Conservation (phyloP, 2,797 vertebrate species). For the Semaprochilodus insignis region DNA sequence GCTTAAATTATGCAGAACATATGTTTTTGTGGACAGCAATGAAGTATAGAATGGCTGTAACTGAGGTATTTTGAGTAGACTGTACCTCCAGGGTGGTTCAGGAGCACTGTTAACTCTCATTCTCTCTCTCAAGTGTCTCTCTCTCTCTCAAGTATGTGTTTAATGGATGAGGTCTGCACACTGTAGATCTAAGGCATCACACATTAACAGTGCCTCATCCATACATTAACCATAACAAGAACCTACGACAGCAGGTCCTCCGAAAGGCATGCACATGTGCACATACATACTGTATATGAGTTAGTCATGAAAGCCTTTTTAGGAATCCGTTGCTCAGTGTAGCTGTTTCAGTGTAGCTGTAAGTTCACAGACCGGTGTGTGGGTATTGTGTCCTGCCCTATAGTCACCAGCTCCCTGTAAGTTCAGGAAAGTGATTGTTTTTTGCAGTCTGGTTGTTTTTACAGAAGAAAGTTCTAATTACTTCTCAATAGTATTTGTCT, state of each 20-base stretch:
- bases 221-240: background rate
- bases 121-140: background rate
- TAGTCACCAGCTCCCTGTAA: too few relatives aligned
- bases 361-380: background rate
- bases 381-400: background rate
- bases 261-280: background rate
- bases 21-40: too few relatives aligned
- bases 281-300: background rate
- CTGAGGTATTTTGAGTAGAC: too few relatives aligned
- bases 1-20: too few relatives aligned
- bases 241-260: background rate
- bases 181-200: background rate
- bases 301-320: background rate
- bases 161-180: background rate
- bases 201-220: background rate
- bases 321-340: too few relatives aligned
- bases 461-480: too few relatives aligned
- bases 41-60: too few relatives aligned
- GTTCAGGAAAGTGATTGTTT: background rate
- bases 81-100: too few relatives aligned
- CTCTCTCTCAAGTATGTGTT: background rate
- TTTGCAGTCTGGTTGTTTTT: background rate
- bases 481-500: too few relatives aligned
- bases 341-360: background rate
- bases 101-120: background rate